Base-by-base conservation (phyloP, 2,888 invertebrate genomes). In the Schrankia costaestrigalis region DNA sequence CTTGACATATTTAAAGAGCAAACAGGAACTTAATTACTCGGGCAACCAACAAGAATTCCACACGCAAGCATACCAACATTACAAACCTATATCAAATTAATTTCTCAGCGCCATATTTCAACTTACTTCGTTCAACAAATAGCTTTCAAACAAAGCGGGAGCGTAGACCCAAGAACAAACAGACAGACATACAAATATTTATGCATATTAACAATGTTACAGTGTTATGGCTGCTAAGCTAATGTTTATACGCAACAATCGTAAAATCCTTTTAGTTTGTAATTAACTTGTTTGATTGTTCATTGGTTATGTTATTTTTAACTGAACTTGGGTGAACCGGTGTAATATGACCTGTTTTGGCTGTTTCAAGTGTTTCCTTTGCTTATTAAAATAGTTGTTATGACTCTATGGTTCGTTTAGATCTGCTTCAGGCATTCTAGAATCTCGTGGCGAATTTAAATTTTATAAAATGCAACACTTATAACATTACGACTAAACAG, bases 131-230 rank as follows among this genome's bases (percentile, higher is more conserved):
- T 18, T 12, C 19, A 28, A 25, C 12, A 14, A 25, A 30, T 26
- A 25, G 22, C 24, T 26, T 37, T 26, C 30, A 45, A 51, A 40
- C 44, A 46, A 44, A 38, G 35, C 56, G 56, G 49, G 52, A 43
- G 58, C 53, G 48, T 50, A 55, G 43, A 47, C 56, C 37, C 41
- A 40, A 51, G 31, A 31, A 53, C 58, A 53, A 41, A 56, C 62
- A 56, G 49, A 59, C 63, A 46, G 51, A 57, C 57, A 43, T 33
- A 50, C 56, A 52, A 64, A 65, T 63, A 56, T 65, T 65, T 65
- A 64, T 52, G 36, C 23, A 41, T 51, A 48, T 45, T 41, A 51
- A 56, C 58, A 58, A 45, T 46, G 53, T 56, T 46, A 44, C 55
- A 48, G 26, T 50, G 51, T 56, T 53, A 50, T 56, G 46, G 41